Evolutionary conservation across 2,113 vertebrate genomes (phyloP).

Genomic region (Gallinago undulata): DNA sequence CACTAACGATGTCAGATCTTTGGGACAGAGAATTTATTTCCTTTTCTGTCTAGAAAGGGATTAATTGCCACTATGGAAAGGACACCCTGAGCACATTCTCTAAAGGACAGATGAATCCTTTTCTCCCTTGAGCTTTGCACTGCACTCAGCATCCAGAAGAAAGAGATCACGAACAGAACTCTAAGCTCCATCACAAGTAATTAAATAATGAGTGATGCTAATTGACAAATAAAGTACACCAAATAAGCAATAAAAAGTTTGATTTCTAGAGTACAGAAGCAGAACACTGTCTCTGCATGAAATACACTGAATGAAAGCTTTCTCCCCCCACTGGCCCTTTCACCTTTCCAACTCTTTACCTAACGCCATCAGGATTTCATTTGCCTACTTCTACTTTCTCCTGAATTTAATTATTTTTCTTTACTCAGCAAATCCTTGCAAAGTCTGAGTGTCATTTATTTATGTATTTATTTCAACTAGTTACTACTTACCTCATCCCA

Average conservation of each 20-base stretch:
- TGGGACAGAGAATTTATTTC: neutral
- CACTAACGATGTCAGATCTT: neutral
- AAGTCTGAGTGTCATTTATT: neutral
- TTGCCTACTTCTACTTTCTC: neutral
- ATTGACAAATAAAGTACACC: neutral
- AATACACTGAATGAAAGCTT: neutral
- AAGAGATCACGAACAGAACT: neutral
- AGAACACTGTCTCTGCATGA: neutral
- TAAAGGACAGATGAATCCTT: neutral
- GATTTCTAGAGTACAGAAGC: neutral
- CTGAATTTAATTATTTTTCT: neutral
- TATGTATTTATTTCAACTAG: neutral
- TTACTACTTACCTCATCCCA: constrained; percentile 91
- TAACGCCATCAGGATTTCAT: constrained; percentile 24
- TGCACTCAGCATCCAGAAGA: neutral
- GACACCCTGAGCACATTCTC: neutral
- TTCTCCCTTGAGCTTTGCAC: neutral
- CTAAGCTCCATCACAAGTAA: neutral
- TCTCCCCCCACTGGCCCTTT: neutral
- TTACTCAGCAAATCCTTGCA: constrained; percentile 6
- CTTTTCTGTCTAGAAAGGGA: neutral
- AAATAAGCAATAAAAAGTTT: neutral
- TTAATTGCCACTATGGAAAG: neutral
- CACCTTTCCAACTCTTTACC: constrained; percentile 7
- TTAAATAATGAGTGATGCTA: neutral